Percentiles rank a stretch among this genome's conserved stretches.
Conservation (phyloP, 2,113 vertebrate species). For the Brienomyrus longianalis region DNA sequence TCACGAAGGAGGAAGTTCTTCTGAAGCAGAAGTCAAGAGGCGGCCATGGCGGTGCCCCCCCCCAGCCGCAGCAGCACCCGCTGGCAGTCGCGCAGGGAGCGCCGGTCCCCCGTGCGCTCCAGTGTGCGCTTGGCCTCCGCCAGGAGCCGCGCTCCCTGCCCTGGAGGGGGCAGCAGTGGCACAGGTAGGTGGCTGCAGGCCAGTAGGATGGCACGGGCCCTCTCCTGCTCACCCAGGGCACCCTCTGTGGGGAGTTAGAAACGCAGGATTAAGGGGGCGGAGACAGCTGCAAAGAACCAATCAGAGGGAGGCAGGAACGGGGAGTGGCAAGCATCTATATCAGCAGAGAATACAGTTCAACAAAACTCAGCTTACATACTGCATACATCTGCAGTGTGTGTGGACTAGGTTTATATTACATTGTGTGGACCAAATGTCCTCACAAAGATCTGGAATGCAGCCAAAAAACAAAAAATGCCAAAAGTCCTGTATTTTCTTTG, state of each 20-base stretch:
- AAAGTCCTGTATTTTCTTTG: too few relatives aligned
- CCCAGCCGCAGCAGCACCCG: constrained; percentile 88
- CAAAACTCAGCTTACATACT: neutral
- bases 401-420: too few relatives aligned
- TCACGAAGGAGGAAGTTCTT: neutral
- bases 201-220: constrained; percentile 87
- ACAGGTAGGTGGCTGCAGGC: constrained; percentile 91
- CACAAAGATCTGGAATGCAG: neutral
- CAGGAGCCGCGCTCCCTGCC: constrained; percentile 81
- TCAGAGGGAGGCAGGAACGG: neutral
- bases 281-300: neutral
- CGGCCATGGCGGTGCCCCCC: constrained; percentile 82
- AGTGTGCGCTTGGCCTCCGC: constrained; percentile 89
- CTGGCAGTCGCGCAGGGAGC: constrained; percentile 88
- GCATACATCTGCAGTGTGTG: neutral
- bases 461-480: neutral
- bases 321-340: neutral
- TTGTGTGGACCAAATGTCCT: too few relatives aligned
- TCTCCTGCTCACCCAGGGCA: constrained; percentile 80
- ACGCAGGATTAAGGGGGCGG: neutral
- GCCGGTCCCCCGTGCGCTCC: constrained; percentile 89
- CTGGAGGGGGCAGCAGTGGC: constrained; percentile 83
- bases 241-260: constrained; percentile 52
- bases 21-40: constrained; percentile 61
- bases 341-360: neutral